A percentile compares a stretch with the other conserved stretches of the same genome.
Conservation (phyloP, 92 coral and sea anemone genomes). For the Zoanthus solanderi region DNA sequence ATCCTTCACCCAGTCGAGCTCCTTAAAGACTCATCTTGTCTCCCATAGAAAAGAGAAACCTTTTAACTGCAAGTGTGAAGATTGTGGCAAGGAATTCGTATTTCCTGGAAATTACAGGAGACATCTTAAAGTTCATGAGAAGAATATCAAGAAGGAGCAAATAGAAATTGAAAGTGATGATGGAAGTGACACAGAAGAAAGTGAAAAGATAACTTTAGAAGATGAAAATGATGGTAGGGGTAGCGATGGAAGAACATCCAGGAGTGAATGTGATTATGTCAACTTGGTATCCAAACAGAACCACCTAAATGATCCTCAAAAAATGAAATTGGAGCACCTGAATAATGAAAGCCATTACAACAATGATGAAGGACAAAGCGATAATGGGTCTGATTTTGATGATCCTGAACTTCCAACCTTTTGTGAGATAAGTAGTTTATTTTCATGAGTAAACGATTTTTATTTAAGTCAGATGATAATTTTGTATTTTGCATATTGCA, state of each 20-base stretch:
- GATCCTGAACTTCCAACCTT: slow-evolving; percentile 32
- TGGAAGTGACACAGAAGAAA: slow-evolving; percentile 18
- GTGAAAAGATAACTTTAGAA: background rate
- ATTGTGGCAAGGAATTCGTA: slow-evolving; percentile 18
- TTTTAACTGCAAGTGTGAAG: slow-evolving; percentile 30
- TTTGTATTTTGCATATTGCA: background rate
- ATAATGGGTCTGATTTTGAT: slow-evolving; percentile 7
- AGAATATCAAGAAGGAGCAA: slow-evolving; percentile 1
- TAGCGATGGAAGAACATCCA: too few species aligned
- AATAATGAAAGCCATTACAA: background rate
- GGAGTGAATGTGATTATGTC: background rate
- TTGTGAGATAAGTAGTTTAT: slow-evolving; percentile 44
- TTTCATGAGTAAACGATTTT: background rate
- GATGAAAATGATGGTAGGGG: background rate
- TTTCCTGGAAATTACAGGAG: slow-evolving; percentile 45
- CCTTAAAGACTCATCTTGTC: slow-evolving; percentile 29
- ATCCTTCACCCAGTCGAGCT: slow-evolving; percentile 39
- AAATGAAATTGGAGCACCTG: background rate
- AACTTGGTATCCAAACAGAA: too few species aligned
- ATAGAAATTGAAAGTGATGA: slow-evolving; percentile 1
- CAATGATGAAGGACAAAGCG: background rate
- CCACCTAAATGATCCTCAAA: background rate
- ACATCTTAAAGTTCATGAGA: slow-evolving; percentile 48
- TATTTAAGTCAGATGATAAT: background rate
- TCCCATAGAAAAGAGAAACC: slow-evolving; percentile 39